Conservation (phyloP, 2,797 vertebrate species). For the Microctenopoma lineatum region DNA sequence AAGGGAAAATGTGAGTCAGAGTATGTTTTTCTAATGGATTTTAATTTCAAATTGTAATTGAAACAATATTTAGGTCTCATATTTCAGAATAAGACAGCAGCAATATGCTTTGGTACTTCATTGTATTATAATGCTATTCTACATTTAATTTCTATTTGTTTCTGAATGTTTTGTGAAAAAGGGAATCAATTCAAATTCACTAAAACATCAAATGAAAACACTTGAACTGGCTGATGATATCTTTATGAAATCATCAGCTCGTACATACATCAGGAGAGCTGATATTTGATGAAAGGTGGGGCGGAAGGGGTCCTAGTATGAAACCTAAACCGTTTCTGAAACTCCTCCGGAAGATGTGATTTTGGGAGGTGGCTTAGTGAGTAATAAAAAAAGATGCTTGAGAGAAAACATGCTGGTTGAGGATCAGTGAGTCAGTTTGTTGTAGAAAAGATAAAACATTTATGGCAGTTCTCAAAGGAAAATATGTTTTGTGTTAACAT, state of each 20-base stretch:
- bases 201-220: no score
- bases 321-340: background rate
- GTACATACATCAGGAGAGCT: background rate
- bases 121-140: no score
- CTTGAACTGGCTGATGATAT: no score
- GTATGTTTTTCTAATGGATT: no score
- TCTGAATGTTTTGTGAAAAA: no score
- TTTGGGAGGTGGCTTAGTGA: background rate
- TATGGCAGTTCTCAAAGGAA: background rate
- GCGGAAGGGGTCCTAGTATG: background rate
- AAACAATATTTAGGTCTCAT: no score
- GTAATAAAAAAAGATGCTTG: background rate
- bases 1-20: no score
- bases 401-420: background rate
- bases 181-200: no score
- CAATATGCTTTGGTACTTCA: no score
- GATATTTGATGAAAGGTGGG: background rate
- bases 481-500: background rate
- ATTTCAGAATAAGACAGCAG: no score
- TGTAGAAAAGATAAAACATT: background rate
- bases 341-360: background rate
- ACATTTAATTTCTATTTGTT: no score
- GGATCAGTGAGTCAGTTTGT: background rate
- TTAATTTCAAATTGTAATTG: no score
- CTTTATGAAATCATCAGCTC: constrained; percentile 6